Evolutionary conservation across 2,113 vertebrate species (phyloP).

Genomic region (Dasypus novemcinctus): DNA sequence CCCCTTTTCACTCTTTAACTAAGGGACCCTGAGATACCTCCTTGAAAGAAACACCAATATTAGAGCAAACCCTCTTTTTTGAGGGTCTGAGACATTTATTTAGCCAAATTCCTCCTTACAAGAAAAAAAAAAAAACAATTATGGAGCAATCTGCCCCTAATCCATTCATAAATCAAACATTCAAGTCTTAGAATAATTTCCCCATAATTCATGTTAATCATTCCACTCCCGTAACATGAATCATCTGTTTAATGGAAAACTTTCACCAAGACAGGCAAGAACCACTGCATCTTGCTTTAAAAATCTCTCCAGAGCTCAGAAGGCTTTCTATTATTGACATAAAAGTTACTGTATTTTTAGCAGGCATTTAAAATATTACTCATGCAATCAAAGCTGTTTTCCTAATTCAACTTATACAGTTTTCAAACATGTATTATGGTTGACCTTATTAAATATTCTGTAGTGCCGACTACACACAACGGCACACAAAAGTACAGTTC

Average conservation of each 20-base stretch:
- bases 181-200: constrained; percentile 54
- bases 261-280: constrained; percentile 66
- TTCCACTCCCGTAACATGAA: constrained; percentile 47
- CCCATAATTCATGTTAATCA: constrained; percentile 74
- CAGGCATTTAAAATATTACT: constrained; percentile 81
- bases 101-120: neutral
- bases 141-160: constrained; percentile 37
- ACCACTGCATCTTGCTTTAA: constrained; percentile 78
- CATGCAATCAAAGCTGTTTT: constrained; percentile 86
- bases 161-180: constrained; percentile 64
- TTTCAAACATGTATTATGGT: constrained; percentile 83
- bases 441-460: constrained; percentile 83
- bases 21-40: neutral
- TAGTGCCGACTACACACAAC: neutral
- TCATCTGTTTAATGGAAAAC: constrained; percentile 77
- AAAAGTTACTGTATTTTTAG: constrained; percentile 81
- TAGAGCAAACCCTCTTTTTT: neutral
- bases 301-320: constrained; percentile 77
- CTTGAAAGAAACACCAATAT: constrained; percentile 6
- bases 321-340: constrained; percentile 77
- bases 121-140: neutral
- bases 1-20: neutral
- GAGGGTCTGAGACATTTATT: neutral
- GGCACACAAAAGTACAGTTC: constrained; percentile 32
- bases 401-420: constrained; percentile 81